phyloP scores from a whole-genome alignment of 2,888 invertebrate species.

The Copidosoma aretas region DNA sequence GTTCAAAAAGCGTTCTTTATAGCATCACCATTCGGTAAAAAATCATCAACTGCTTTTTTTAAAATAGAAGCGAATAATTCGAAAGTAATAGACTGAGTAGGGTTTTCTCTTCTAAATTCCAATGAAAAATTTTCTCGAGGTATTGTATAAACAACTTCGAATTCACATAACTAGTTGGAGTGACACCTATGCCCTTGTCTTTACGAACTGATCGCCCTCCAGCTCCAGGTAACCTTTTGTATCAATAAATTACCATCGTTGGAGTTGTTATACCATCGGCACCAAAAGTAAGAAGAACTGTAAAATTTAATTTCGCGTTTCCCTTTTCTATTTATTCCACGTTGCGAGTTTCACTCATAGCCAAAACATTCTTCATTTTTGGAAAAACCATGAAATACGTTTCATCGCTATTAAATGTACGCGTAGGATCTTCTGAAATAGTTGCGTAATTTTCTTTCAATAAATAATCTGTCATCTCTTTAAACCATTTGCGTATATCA shows the following conservation, averaged over 20 bases:
- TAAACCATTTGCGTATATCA: constrained; percentile 47
- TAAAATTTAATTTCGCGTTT: constrained; percentile 54
- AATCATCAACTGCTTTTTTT: constrained; percentile 22
- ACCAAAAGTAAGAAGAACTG: constrained; percentile 59
- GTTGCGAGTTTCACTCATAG: constrained; percentile 45
- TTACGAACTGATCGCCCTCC: constrained; percentile 52
- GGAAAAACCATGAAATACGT: constrained; percentile 53
- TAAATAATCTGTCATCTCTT: constrained; percentile 48
- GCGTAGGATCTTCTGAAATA: constrained; percentile 49
- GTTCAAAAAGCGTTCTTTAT: constrained; percentile 43
- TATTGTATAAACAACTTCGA: constrained; percentile 58
- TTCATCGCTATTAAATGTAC: constrained; percentile 55
- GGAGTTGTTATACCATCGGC: constrained; percentile 53
- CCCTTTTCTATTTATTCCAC: constrained; percentile 57
- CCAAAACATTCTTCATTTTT: constrained; percentile 48
- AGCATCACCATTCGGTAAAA: constrained; percentile 5
- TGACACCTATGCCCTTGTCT: constrained; percentile 56
- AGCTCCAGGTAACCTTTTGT: constrained; percentile 53
- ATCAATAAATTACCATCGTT: constrained; percentile 57
- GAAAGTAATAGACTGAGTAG: constrained; percentile 42
- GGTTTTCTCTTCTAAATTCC: constrained; percentile 44
- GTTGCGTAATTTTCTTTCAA: constrained; percentile 40
- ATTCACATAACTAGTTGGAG: constrained; percentile 61
- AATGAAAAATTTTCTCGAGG: constrained; percentile 52
- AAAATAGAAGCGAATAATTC: constrained; percentile 48